Percentiles rank a stretch among this genome's conserved stretches.
phyloP scores from a whole-genome alignment of 1,140 invertebrate genomes.

The Chironomus striatipennis region DNA sequence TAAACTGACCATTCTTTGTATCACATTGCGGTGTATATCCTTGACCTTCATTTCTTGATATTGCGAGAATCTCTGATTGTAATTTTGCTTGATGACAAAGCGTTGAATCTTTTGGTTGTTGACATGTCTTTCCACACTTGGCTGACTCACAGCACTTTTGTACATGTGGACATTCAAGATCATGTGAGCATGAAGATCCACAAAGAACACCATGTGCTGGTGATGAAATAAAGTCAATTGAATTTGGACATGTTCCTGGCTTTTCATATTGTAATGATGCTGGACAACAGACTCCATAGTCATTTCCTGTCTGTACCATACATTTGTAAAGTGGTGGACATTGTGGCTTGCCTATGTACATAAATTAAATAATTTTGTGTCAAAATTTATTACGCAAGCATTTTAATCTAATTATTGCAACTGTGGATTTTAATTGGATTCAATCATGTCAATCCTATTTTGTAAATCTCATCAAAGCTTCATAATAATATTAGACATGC shows the following conservation, averaged over 20 bases:
- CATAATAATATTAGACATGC: no score
- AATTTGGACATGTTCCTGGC: constrained; percentile 60
- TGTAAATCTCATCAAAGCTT: no score
- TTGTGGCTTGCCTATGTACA: constrained; percentile 49
- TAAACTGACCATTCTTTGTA: constrained; percentile 56
- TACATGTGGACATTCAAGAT: constrained; percentile 67
- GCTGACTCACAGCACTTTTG: constrained; percentile 70
- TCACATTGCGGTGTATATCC: constrained; percentile 77
- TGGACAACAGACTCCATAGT: constrained; percentile 82
- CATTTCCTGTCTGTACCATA: constrained; percentile 63
- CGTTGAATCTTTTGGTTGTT: constrained; percentile 58
- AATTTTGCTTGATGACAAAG: constrained; percentile 67
- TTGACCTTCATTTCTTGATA: constrained; percentile 65
- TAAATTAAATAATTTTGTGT: background rate
- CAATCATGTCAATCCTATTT: no score
- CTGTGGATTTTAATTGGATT: no score
- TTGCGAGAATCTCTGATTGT: constrained; percentile 62
- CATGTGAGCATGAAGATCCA: constrained; percentile 57
- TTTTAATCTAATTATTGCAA: background rate
- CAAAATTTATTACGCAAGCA: background rate
- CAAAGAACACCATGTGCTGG: constrained; percentile 44
- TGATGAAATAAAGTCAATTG: constrained; percentile 38
- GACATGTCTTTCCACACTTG: constrained; percentile 57
- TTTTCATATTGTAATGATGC: constrained; percentile 62
- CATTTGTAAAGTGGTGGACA: constrained; percentile 75